These are phyloP conservation scores for Isotomurus palustris DNA, from an alignment of 2,888 invertebrate genomes.

Conservation along the genomic window DNA sequence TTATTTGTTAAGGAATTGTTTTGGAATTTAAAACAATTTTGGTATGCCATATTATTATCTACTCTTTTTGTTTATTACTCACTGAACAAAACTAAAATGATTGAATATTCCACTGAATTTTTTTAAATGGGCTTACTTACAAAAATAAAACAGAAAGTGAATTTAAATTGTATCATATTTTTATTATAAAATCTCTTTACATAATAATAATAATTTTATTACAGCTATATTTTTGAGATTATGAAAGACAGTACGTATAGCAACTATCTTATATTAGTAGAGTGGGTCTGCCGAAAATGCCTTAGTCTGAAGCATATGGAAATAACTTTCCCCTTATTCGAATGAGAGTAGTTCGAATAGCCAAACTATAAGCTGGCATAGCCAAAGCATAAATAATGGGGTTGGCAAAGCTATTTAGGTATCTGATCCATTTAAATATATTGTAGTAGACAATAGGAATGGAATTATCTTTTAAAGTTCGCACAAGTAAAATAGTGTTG, in stretches of 20 bases:
- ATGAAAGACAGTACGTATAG: too few species aligned
- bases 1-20: neutral
- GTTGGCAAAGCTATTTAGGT: neutral
- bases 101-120: neutral
- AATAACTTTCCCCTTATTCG: neutral
- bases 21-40: neutral
- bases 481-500: neutral
- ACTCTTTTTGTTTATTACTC: neutral
- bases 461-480: neutral
- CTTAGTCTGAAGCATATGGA: too few species aligned
- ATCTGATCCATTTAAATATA: neutral
- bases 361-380: neutral
- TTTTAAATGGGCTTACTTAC: too few species aligned
- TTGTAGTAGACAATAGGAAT: neutral
- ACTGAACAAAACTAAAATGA: neutral
- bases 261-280: too few species aligned
- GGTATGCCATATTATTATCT: neutral
- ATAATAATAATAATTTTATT: neutral
- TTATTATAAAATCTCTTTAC: too few species aligned
- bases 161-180: too few species aligned
- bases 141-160: too few species aligned
- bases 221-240: too few species aligned
- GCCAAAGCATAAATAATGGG: neutral
- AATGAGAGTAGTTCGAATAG: neutral
- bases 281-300: too few species aligned